Base-by-base conservation (phyloP, 2,797 vertebrate genomes). In the Myotis daubentonii region DNA sequence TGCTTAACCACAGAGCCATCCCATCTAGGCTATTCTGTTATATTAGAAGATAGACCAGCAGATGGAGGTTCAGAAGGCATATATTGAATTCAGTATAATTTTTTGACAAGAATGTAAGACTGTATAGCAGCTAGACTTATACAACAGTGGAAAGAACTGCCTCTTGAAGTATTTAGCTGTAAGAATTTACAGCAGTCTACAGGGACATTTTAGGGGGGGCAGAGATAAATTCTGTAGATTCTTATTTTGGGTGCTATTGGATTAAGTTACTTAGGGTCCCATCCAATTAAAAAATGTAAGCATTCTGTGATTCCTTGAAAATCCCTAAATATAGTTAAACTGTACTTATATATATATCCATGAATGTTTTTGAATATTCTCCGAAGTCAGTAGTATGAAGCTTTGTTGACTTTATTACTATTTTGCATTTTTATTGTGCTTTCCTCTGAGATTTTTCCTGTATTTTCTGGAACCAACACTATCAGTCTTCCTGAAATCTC, bases 361-460 rank as follows among this genome's bases (percentile, higher is more conserved):
- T 94, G 71, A 88, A 51, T 41, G 13, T 85, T 93, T 93, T 96
- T 91, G 57, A 91, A 71, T 86, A 91, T 94, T 95, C 62, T 97
- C 65, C 91, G 25, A 94, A 87, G 78, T 88, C 70, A 86, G 90
- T 93, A 94, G 53, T 95, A 83, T 88, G 87, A 90, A 87, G 60
- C 76, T 93, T 81, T 96, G 82, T 96, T 96, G 65, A 76, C 70
- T 94, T 95, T 81, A 82, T 95, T 95, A 60, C 66, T 92, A 28
- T 93, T 97, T 92, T 96, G 51, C 62, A 75, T 96, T 97, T 96
- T 93, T 96, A 93, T 86, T 94, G 76, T 96, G 71, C 68, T 95
- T 96, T 95, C 62, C 70, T 92, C 47, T 55, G 47, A 93, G 68
- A 84, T 85, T 94, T 95, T 96, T 96, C 20, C 85, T 93, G 6